Evolutionary conservation across 2,888 invertebrate genomes (phyloP).

Genomic region (Zelleria hepariella): DNA sequence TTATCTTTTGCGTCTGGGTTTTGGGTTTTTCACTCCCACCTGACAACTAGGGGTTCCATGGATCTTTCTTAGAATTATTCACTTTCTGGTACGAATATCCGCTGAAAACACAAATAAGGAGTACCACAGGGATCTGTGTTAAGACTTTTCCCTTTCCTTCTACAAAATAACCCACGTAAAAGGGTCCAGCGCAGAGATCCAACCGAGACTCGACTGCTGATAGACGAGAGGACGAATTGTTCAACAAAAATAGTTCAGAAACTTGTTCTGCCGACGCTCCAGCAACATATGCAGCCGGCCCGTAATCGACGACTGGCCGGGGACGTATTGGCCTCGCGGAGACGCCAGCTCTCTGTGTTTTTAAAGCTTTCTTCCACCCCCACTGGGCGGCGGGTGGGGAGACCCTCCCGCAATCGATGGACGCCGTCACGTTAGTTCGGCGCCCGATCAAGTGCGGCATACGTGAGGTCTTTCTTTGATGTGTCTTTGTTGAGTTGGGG

Average conservation of each 20-base stretch:
- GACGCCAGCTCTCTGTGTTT: slow-evolving; percentile 52
- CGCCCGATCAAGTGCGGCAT: slow-evolving; percentile 61
- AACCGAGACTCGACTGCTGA: too few species aligned
- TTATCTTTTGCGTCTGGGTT: too few species aligned
- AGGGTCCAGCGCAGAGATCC: too few species aligned
- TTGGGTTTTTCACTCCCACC: too few species aligned
- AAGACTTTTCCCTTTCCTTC: too few species aligned
- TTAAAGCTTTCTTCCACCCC: slow-evolving; percentile 40
- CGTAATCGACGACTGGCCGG: slow-evolving; percentile 66
- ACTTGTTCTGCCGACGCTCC: slow-evolving; percentile 31
- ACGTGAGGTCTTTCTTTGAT: slow-evolving; percentile 63
- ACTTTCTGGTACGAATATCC: too few species aligned
- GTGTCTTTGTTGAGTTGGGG: slow-evolving; percentile 38
- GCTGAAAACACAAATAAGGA: too few species aligned
- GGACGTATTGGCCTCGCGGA: slow-evolving; percentile 68
- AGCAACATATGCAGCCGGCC: slow-evolving; percentile 46
- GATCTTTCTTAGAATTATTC: too few species aligned
- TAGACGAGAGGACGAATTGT: too few species aligned
- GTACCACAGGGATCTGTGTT: too few species aligned
- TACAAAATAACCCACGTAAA: too few species aligned
- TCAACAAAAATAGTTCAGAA: not conserved
- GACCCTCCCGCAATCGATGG: slow-evolving; percentile 61
- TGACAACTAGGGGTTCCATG: too few species aligned
- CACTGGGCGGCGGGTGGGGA: not conserved
- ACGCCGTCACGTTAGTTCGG: slow-evolving; percentile 59